phyloP scores from a whole-genome alignment of 2,797 vertebrate species.

The Diplodus sargus region DNA sequence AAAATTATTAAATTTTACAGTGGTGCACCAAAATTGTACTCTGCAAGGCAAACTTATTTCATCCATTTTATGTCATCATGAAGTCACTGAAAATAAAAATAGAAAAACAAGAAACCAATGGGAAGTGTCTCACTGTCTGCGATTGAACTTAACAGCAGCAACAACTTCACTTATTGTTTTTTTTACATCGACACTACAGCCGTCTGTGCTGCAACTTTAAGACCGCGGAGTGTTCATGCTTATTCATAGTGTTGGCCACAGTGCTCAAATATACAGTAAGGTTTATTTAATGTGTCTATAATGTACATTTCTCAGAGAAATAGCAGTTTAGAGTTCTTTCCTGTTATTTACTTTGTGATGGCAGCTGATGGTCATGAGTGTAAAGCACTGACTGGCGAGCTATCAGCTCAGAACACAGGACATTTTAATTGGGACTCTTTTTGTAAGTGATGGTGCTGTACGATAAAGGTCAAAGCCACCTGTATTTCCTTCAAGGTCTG shows the following conservation, averaged over 20 bases:
- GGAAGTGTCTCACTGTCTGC: accelerated
- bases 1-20: not conserved
- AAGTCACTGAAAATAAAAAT: constrained; percentile 26
- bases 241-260: not conserved
- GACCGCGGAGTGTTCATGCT: not conserved
- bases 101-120: not conserved
- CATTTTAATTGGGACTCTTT: not conserved
- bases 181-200: not conserved
- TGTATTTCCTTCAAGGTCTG: too few relatives aligned
- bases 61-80: not conserved
- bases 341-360: too few relatives aligned
- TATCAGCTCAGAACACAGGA: not conserved
- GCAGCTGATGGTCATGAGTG: too few relatives aligned
- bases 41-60: not conserved
- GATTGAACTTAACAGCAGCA: not conserved
- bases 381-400: not conserved
- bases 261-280: not conserved
- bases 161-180: not conserved
- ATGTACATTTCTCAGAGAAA: not conserved
- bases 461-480: too few relatives aligned
- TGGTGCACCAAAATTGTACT: too few relatives aligned
- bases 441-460: not conserved
- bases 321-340: too few relatives aligned
- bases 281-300: not conserved
- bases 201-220: not conserved